Evolutionary conservation across 1,140 invertebrate genomes (phyloP).

Genomic region (Notospermus geniculatus): DNA sequence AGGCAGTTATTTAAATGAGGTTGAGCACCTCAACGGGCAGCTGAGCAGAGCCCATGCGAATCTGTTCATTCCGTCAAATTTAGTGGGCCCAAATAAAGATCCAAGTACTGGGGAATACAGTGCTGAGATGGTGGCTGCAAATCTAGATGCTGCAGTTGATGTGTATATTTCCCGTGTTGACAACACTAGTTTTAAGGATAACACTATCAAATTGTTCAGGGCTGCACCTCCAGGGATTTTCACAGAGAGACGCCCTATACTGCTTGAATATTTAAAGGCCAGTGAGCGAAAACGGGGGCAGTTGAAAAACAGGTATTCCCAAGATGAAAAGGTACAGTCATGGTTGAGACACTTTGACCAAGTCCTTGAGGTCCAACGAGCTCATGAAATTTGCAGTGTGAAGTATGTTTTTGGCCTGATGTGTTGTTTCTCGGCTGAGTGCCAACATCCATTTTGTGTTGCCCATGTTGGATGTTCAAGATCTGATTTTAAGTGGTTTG

Average conservation of each 20-base stretch:
- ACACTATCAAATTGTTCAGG: constrained; percentile 5
- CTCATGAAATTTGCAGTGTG: constrained; percentile 1
- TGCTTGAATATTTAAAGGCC: constrained; percentile 4
- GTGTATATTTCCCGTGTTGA: constrained; percentile 3
- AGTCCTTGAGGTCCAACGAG: not conserved
- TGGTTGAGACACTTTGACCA: constrained; percentile 1
- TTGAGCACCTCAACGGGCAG: constrained; percentile 6
- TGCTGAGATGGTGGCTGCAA: not conserved
- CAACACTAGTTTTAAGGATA: not conserved
- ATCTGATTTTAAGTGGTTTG: not conserved
- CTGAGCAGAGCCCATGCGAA: not conserved
- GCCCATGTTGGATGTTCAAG: not conserved
- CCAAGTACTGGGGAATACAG: not conserved
- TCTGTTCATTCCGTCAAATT: constrained; percentile 2
- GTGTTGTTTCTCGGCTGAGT: constrained; percentile 6
- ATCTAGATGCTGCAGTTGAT: constrained; percentile 7
- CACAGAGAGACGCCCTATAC: not conserved
- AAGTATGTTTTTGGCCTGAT: constrained; percentile 3
- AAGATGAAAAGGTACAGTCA: not conserved
- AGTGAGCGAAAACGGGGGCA: not conserved
- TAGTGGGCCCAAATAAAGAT: constrained; percentile 6
- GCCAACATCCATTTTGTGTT: constrained; percentile 4
- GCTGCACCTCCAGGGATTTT: not conserved
- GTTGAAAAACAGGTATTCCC: not conserved
- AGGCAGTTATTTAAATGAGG: constrained; percentile 3